Conservation (phyloP, 2,888 invertebrate species). For the Scaptomyza reducta region DNA sequence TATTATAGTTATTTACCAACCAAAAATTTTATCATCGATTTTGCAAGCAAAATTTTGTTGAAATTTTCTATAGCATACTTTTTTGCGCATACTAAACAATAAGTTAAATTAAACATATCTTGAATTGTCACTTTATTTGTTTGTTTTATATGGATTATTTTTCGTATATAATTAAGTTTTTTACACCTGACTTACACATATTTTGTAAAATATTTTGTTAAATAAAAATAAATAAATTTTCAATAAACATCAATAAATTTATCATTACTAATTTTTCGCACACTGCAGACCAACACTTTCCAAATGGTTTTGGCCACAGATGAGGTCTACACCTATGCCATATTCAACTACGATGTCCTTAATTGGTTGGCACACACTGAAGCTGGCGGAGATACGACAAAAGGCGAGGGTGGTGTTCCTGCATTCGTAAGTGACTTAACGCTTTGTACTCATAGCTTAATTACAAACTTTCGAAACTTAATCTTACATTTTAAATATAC, state of each 20-base stretch:
- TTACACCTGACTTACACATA: too few relatives aligned
- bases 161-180: too few relatives aligned
- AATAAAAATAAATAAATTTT: too few relatives aligned
- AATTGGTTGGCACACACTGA: constrained; percentile 96
- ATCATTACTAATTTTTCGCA: constrained; percentile 79
- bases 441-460: neutral
- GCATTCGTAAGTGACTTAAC: constrained; percentile 89
- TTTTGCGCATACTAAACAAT: neutral
- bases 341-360: constrained; percentile 96
- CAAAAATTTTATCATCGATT: too few relatives aligned
- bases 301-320: constrained; percentile 97
- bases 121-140: too few relatives aligned
- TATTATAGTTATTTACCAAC: too few relatives aligned
- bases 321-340: constrained; percentile 96
- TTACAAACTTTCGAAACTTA: constrained; percentile 5
- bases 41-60: too few relatives aligned
- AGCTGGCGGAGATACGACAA: constrained; percentile 94
- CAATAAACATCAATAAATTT: neutral
- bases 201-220: too few relatives aligned
- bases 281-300: constrained; percentile 97
- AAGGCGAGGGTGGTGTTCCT: constrained; percentile 93
- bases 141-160: too few relatives aligned
- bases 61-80: neutral
- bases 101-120: too few relatives aligned
- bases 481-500: constrained; percentile 50